Evolutionary conservation across 1,140 invertebrate genomes (phyloP).

Genomic region (Yoshiicerus persimilis): DNA sequence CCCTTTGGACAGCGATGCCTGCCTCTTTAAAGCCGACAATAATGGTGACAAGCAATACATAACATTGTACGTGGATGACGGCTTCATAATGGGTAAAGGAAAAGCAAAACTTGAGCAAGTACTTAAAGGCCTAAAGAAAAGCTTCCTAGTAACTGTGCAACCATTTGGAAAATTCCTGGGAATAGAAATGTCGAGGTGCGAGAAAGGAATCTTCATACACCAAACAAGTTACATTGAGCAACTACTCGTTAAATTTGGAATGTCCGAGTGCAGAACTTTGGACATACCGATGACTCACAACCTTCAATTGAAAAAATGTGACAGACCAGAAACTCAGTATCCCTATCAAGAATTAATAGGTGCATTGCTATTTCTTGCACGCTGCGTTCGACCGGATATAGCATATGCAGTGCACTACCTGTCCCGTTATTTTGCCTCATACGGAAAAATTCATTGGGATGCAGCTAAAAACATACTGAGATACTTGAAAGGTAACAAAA

Average conservation of each 20-base stretch:
- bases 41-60: conserved; percentile 54
- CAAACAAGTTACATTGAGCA: conserved; percentile 51
- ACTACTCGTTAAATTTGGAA: background rate
- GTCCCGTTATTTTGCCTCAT: background rate
- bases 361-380: conserved; percentile 52
- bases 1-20: conserved; percentile 54
- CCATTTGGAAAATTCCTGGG: background rate
- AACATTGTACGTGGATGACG: conserved; percentile 49
- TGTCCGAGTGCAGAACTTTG: conserved; percentile 28
- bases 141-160: background rate
- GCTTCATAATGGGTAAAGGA: conserved; percentile 41
- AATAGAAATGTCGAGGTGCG: background rate
- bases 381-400: conserved; percentile 54
- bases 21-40: conserved; percentile 53
- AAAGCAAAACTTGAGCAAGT: conserved; percentile 28
- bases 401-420: background rate
- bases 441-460: background rate
- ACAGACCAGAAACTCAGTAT: conserved; percentile 5
- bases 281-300: conserved; percentile 19
- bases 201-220: conserved; percentile 29
- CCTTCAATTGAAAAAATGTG: background rate
- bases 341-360: conserved; percentile 50
- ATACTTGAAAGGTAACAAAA: conserved; percentile 1
- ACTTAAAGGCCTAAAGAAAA: background rate
- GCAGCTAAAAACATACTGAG: background rate